Evolutionary conservation across 1,140 invertebrate species (phyloP).

Genomic region (Chlorops oryzae): DNA sequence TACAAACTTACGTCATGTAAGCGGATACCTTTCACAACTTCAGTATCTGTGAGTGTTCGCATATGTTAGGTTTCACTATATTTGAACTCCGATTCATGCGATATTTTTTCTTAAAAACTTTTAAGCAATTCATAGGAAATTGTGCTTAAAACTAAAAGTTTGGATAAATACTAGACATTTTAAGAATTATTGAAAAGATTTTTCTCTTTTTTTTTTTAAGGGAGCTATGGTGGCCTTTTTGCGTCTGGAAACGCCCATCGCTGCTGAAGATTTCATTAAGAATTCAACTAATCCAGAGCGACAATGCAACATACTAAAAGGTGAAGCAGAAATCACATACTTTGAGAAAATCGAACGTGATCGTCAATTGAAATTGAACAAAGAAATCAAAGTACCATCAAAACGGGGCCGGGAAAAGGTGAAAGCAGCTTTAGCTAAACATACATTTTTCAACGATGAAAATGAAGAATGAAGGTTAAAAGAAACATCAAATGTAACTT

Average conservation of each 20-base stretch:
- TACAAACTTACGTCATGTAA: too few species aligned
- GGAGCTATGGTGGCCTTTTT: slow-evolving; percentile 53
- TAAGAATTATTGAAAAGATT: too few species aligned
- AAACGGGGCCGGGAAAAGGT: slow-evolving; percentile 60
- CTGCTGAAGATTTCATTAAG: slow-evolving; percentile 50
- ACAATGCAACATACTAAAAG: slow-evolving; percentile 45
- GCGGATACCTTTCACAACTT: too few species aligned
- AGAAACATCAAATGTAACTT: too few species aligned
- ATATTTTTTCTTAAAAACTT: too few species aligned
- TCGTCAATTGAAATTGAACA: slow-evolving; percentile 54
- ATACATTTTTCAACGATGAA: slow-evolving; percentile 58
- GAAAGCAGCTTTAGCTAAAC: slow-evolving; percentile 57
- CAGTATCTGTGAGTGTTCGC: too few species aligned
- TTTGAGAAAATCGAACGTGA: slow-evolving; percentile 60
- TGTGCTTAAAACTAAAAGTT: too few species aligned
- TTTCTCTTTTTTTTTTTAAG: too few species aligned
- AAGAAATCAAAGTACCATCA: slow-evolving; percentile 50
- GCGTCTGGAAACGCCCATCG: slow-evolving; percentile 54
- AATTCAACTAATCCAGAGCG: slow-evolving; percentile 32
- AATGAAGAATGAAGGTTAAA: slow-evolving; percentile 19
- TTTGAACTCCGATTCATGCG: too few species aligned
- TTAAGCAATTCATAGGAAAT: too few species aligned
- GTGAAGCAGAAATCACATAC: slow-evolving; percentile 57
- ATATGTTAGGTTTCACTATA: too few species aligned
- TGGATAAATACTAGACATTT: too few species aligned